A percentile compares a stretch with the other conserved stretches of the same genome.
Conservation (phyloP, 2,888 invertebrate genomes). For the Panorpa germanica region DNA sequence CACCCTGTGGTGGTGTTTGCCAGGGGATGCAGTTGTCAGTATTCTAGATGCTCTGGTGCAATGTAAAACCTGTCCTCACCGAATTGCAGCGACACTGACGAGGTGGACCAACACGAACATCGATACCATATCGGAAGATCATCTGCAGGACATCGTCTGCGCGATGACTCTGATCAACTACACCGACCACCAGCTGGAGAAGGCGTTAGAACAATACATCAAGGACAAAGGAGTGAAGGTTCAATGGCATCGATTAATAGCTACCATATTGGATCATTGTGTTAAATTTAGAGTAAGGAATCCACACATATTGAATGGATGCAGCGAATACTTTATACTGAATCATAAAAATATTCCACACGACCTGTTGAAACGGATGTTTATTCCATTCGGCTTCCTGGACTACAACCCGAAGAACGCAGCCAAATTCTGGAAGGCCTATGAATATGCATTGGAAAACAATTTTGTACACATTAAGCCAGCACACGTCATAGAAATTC, state of each 20-base stretch:
- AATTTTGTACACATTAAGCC: conserved; percentile 35
- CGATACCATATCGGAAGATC: conserved; percentile 34
- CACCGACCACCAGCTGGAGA: conserved; percentile 33
- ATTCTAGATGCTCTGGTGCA: conserved; percentile 26
- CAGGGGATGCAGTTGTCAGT: conserved; percentile 26
- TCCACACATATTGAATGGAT: conserved; percentile 31
- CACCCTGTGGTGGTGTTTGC: conserved; percentile 34
- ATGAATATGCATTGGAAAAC: conserved; percentile 31
- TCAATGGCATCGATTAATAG: conserved; percentile 32
- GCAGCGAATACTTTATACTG: conserved; percentile 33
- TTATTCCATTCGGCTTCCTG: conserved; percentile 40
- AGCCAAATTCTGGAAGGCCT: conserved; percentile 32
- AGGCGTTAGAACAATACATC: conserved; percentile 39
- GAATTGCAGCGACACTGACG: conserved; percentile 24
- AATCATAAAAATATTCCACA: conserved; percentile 28
- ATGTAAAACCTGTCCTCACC: conserved; percentile 25
- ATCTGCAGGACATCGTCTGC: conserved; percentile 30
- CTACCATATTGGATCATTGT: conserved; percentile 40
- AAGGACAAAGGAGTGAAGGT: conserved; percentile 29
- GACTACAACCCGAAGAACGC: conserved; percentile 31
- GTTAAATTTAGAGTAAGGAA: conserved; percentile 36
- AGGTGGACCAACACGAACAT: conserved; percentile 41
- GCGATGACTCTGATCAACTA: conserved; percentile 33
- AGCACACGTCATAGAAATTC: conserved; percentile 35
- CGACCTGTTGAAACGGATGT: conserved; percentile 31